These are phyloP conservation scores for Pollenia griseotomentosa DNA, from an alignment of 2,888 invertebrate species.

Conservation along the genomic window DNA sequence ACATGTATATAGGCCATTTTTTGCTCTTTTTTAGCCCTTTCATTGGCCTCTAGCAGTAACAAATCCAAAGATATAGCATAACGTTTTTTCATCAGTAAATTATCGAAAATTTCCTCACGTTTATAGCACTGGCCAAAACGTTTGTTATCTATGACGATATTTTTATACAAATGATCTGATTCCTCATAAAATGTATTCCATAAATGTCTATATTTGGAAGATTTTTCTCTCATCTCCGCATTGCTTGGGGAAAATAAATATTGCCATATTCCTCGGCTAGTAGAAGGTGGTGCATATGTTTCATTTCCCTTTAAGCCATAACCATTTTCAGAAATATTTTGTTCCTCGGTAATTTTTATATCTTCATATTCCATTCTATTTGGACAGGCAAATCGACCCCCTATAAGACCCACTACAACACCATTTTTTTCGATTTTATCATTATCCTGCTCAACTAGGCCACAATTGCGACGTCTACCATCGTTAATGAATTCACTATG, in stretches of 20 bases:
- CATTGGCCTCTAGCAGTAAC: constrained; percentile 87
- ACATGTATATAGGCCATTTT: constrained; percentile 87
- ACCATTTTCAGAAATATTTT: constrained; percentile 85
- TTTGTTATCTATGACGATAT: constrained; percentile 75
- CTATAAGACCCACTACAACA: constrained; percentile 82
- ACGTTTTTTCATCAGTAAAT: constrained; percentile 82
- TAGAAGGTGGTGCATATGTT: neutral
- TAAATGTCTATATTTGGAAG: constrained; percentile 76
- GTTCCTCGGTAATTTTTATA: constrained; percentile 81
- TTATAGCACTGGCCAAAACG: constrained; percentile 78
- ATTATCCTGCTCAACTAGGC: constrained; percentile 78
- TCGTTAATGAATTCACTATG: constrained; percentile 85
- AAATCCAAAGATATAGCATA: constrained; percentile 86
- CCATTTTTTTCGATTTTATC: constrained; percentile 83
- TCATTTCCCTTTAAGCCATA: constrained; percentile 78
- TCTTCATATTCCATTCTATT: constrained; percentile 84
- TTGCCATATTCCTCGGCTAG: neutral
- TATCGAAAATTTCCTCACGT: constrained; percentile 80
- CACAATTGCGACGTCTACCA: constrained; percentile 84
- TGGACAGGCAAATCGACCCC: constrained; percentile 81
- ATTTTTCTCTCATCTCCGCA: neutral
- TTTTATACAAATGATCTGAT: constrained; percentile 75
- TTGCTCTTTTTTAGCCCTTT: constrained; percentile 85
- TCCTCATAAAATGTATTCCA: constrained; percentile 78
- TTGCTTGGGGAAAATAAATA: constrained; percentile 20